Evolutionary conservation across 2,797 vertebrate genomes (phyloP).

Genomic region (Coranthus polyacanthus): DNA sequence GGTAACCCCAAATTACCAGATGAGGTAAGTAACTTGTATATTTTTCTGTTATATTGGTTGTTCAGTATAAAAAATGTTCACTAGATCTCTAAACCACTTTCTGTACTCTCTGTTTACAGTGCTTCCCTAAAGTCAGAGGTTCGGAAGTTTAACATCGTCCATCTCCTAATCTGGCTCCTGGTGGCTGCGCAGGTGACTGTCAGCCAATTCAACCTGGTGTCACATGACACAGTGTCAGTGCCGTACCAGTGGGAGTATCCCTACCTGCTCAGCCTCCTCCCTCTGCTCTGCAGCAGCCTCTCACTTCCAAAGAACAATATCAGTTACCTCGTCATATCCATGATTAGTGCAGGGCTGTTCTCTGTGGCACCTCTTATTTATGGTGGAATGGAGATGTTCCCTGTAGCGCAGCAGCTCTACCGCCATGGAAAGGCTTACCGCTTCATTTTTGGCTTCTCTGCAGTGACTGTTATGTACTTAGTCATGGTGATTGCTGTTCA

Average conservation of each 20-base stretch:
- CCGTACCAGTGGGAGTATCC: conserved; percentile 99
- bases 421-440: conserved; percentile 96
- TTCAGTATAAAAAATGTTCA: neutral
- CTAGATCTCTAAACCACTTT: neutral
- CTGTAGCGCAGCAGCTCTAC: conserved; percentile 95
- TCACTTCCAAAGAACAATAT: conserved; percentile 97
- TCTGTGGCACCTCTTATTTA: conserved; percentile 96
- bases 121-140: conserved; percentile 89
- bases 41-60: neutral
- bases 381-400: conserved; percentile 99
- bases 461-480: conserved; percentile 95
- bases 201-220: conserved; percentile 89
- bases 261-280: conserved; percentile 93
- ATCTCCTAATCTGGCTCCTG: conserved; percentile 92
- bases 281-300: conserved; percentile 90
- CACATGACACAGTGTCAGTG: conserved; percentile 92
- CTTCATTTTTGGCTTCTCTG: conserved; percentile 96
- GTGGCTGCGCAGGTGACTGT: conserved; percentile 91
- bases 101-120: conserved; percentile 53
- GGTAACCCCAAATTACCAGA: conserved; percentile 90
- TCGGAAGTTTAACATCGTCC: conserved; percentile 92
- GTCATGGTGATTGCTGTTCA: conserved; percentile 93
- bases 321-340: conserved; percentile 96
- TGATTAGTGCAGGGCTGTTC: conserved; percentile 97
- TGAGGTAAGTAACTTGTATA: conserved; percentile 83